Evolutionary conservation across 2,113 vertebrate genomes (phyloP).

Genomic region (Sylvietta virens): DNA sequence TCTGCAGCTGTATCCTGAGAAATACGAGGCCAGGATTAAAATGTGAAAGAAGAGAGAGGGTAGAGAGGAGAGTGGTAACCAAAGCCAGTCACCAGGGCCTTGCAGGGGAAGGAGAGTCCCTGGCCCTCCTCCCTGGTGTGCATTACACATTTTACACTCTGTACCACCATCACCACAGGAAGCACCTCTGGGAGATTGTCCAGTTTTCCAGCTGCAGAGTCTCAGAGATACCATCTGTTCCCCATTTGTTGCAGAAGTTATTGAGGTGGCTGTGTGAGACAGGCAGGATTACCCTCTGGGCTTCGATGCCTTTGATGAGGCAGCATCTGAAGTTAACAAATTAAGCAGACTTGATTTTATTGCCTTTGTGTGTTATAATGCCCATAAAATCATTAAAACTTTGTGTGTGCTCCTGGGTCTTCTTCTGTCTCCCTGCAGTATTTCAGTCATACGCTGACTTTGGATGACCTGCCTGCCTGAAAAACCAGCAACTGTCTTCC

Average conservation of each 20-base stretch:
- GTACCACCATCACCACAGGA: neutral
- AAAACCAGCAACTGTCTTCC: neutral
- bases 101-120: neutral
- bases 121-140: neutral
- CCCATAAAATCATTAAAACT: neutral
- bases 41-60: neutral
- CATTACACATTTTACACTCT: fast-evolving
- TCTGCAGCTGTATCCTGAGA: neutral
- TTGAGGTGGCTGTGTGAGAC: neutral
- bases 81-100: neutral
- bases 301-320: neutral
- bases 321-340: constrained; percentile 10
- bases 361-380: neutral
- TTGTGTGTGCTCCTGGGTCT: neutral
- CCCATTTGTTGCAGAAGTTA: neutral
- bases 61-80: neutral
- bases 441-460: neutral
- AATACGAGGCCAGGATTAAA: neutral
- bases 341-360: constrained; percentile 17
- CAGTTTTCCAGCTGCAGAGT: neutral
- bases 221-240: neutral
- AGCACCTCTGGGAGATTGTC: neutral
- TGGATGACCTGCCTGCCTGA: neutral
- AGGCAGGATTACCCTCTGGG: neutral
- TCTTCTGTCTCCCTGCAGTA: neutral